Evolutionary conservation across 2,888 invertebrate genomes (phyloP), one percentile per base, ranked within the genome.

Genomic region (Eristalinus sepulchralis): DNA sequence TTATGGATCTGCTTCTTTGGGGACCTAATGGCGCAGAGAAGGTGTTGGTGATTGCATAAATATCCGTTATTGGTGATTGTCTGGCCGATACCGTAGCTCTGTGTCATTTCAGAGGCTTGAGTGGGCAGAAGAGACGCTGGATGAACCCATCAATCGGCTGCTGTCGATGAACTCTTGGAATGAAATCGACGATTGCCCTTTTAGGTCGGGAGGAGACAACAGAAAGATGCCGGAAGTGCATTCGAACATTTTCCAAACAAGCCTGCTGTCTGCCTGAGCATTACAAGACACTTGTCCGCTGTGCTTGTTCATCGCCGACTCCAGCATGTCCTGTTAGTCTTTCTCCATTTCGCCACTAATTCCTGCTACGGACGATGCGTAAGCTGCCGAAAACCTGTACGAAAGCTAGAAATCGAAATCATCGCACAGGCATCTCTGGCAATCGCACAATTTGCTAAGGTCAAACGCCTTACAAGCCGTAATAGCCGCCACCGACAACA

Each of bases 361-460:
- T 47, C 17, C 8, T 2, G 47, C 47, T 1, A 17, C 4, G 0
- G 17, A 17, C 47, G 47, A 47, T 13, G 39, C 39, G 39, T 39
- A 39, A 39, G 13, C 39, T 13, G 39, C 47, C 47, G 17, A 47
- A 39, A 39, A 39, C 39, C 39, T 17, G 39, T n/a, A 39, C 6
- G 13, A 13, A 39, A 47, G n/a, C 47, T 17, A 17, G 47, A 17
- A 47, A 47, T 47, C 17, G 47, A 47, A 47, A 17, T 17, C 47
- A 17, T 17, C 47, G 8, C 47, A 17, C 47, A 47, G 5, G 27
- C 36, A 9, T 68, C 33, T 53, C 11, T 36, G 59, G 47, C 64
- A 77, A 77, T 70, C 33, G 33, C 64, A 83, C 78, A 70, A 83
- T 86, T 85, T 73, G 78, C 79, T 79, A 71, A 86, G 86, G 86